A percentile compares a stretch with the other conserved stretches of the same genome.
Conservation (phyloP, 1,140 invertebrate species). For the Halesus radiatus region DNA sequence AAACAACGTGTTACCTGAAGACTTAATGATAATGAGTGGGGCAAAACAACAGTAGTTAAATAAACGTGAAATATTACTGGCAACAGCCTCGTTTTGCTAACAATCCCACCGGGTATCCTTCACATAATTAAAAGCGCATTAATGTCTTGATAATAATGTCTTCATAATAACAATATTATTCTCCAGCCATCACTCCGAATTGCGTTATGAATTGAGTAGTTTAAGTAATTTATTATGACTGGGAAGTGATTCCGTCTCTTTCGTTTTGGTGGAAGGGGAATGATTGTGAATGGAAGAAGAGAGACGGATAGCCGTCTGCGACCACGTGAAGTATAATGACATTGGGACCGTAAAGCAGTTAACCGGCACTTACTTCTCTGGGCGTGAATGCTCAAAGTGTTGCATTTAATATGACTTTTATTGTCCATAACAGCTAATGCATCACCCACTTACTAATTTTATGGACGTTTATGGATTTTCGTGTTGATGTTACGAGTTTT, state of each 20-base stretch:
- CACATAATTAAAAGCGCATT: slow-evolving; percentile 32
- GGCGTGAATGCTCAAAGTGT: slow-evolving; percentile 43
- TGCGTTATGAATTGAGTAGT: slow-evolving; percentile 52
- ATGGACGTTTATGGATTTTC: slow-evolving; percentile 46
- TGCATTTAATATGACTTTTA: slow-evolving; percentile 51
- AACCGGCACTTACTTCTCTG: slow-evolving; percentile 33
- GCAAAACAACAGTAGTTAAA: no score
- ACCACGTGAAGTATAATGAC: slow-evolving; percentile 51
- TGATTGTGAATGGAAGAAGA: not conserved
- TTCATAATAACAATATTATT: slow-evolving; percentile 26
- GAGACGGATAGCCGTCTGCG: slow-evolving; percentile 14
- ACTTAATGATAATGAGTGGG: no score
- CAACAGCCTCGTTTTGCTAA: not conserved
- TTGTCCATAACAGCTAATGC: slow-evolving; percentile 52
- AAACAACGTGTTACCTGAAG: no score
- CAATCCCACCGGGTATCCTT: slow-evolving; percentile 4
- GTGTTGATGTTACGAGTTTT: not conserved
- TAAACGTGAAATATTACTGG: not conserved
- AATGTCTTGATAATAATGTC: slow-evolving; percentile 19
- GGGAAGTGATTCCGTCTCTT: slow-evolving; percentile 37
- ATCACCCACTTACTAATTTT: slow-evolving; percentile 41
- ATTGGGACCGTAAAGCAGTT: slow-evolving; percentile 53
- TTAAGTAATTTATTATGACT: slow-evolving; percentile 40
- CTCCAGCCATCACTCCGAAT: slow-evolving; percentile 43
- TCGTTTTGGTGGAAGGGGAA: slow-evolving; percentile 26